Evolutionary conservation across 2,113 vertebrate species (phyloP).

Genomic region (Vicugna pacos): DNA sequence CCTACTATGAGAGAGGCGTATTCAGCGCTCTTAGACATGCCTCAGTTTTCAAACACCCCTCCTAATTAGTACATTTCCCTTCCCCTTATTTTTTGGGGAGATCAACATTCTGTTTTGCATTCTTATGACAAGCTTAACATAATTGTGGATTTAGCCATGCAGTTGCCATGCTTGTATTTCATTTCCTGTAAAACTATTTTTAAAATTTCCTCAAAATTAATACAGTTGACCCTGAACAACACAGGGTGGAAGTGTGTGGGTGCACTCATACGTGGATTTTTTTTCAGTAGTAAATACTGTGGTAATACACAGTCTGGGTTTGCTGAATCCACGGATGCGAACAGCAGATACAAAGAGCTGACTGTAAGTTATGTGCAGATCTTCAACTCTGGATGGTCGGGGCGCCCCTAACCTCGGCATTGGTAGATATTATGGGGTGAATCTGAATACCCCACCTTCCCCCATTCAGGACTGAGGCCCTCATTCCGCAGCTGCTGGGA

Average conservation of each 20-base stretch:
- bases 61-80: background rate
- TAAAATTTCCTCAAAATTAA: background rate
- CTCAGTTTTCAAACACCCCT: background rate
- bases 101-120: background rate
- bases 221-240: too few relatives aligned
- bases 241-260: too few relatives aligned
- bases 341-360: too few relatives aligned
- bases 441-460: background rate
- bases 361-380: too few relatives aligned
- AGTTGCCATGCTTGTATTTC: background rate
- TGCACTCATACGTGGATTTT: too few relatives aligned
- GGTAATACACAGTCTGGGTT: too few relatives aligned
- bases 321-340: too few relatives aligned
- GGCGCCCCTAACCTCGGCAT: too few relatives aligned
- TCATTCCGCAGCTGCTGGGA: background rate
- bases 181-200: background rate
- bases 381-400: too few relatives aligned
- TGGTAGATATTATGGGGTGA: background rate
- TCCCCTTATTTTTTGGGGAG: background rate
- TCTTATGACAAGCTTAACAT: conserved; percentile 15
- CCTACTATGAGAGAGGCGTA: background rate
- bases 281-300: too few relatives aligned
- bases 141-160: background rate
- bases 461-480: background rate
- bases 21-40: background rate